Conservation (phyloP, 2,797 vertebrate genomes). For the Champsocephalus esox region DNA sequence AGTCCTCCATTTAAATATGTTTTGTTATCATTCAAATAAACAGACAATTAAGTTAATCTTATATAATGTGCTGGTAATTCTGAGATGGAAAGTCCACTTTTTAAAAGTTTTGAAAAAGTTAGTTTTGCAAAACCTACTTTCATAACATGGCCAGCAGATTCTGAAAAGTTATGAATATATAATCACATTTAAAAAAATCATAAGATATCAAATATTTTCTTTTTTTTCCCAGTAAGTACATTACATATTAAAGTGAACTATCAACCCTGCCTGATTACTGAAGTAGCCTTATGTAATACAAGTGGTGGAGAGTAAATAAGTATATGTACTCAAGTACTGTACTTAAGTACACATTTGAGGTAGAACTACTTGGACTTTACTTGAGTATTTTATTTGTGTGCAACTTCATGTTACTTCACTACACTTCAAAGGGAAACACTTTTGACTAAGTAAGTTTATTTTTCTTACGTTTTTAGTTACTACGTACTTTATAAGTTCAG, state of each 20-base stretch:
- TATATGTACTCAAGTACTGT: too few relatives aligned
- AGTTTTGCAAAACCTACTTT: neutral
- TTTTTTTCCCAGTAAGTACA: neutral
- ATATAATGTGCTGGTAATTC: too few relatives aligned
- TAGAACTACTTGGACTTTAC: too few relatives aligned
- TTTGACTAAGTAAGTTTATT: too few relatives aligned
- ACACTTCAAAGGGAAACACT: too few relatives aligned
- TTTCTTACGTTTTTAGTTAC: too few relatives aligned
- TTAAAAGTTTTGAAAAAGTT: neutral
- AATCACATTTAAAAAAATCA: neutral
- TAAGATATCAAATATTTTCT: neutral
- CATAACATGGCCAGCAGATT: neutral
- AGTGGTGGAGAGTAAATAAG: too few relatives aligned
- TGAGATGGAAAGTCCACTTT: neutral
- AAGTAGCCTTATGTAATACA: neutral
- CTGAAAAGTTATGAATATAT: neutral
- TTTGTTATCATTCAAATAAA: neutral
- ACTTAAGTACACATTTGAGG: too few relatives aligned
- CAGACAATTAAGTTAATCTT: neutral
- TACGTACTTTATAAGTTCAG: too few relatives aligned
- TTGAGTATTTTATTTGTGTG: too few relatives aligned
- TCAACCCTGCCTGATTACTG: neutral
- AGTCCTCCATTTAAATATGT: neutral
- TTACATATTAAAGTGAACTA: neutral
- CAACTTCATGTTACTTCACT: too few relatives aligned